Evolutionary conservation across 2,113 vertebrate species (phyloP), one percentile per base, ranked within the genome.

Genomic region (Amphiprion ocellaris): DNA sequence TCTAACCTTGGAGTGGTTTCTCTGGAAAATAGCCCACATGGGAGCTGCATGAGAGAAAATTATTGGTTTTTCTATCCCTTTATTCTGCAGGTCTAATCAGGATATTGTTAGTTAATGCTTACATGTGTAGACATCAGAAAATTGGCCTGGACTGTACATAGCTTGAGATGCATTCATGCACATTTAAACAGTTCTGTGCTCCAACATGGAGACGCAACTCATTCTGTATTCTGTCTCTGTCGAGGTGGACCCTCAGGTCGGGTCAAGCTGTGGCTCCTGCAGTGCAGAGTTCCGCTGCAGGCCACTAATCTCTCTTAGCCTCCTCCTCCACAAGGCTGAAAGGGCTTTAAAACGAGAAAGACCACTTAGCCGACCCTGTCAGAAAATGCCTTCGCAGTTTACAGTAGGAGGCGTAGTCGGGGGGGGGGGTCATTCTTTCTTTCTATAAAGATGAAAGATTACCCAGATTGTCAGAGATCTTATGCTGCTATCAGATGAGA

Each of bases 371-470:
- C n/a, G 41, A 47, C 56, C 33, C 84, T 85, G 89, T 89, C 89
- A 85, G 68, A 74, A 65, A 39, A 80, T 63, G 79, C 75, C 75
- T 66, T 26, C 8, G 46, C 64, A 63, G 55, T 89, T 82, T 85
- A 82, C 78, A 79, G 74, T 69, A 41, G 60, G 62, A 80, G 53
- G 63, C 24, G 30, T 37, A 17, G 56, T 71, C n/a, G 3, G 7
- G 39, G 24, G 50, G 44, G 33, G 19, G 8, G 50, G 50, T 44
- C 24, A 60, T 65, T 65, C 52, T 64, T 69, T 74, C 61, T 83
- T 79, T 73, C 81, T 76, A 86, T 85, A 69, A 88, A 86, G 83
- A 86, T 87, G 68, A 83, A 79, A 90, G 90, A 91, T 92, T 84
- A 88, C 81, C 75, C 68, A 75, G 79, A 90, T 85, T 89, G 90